These are phyloP conservation scores for Karalla daura DNA, from an alignment of 2,797 vertebrate species.

Conservation along the genomic window DNA sequence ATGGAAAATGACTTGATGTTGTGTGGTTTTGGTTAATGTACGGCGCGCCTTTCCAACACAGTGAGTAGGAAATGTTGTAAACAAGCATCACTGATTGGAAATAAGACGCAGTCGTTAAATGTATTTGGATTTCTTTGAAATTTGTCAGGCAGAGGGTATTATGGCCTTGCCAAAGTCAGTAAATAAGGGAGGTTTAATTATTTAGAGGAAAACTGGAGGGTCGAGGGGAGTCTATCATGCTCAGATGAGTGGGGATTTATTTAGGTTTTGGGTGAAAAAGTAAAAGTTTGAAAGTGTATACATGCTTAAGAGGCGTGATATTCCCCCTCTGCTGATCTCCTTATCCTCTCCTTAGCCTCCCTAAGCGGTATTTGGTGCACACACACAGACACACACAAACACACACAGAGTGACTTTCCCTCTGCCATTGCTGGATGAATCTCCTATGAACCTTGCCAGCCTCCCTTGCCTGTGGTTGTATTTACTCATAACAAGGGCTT, in stretches of 20 bases:
- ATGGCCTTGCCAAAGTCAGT: constrained; percentile 24
- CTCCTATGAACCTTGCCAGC: constrained; percentile 78
- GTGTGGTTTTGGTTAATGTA: constrained; percentile 58
- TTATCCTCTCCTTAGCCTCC: constrained; percentile 82
- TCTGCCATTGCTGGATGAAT: constrained; percentile 72
- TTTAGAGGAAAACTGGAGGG: constrained; percentile 30
- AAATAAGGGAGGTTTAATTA: constrained; percentile 42
- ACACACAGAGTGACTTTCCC: constrained; percentile 43
- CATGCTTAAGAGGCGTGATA: constrained; percentile 83
- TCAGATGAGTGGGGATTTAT: constrained; percentile 76
- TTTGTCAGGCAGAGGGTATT: constrained; percentile 20
- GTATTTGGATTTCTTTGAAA: constrained; percentile 57
- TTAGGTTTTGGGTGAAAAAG: constrained; percentile 73
- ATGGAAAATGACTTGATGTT: constrained; percentile 56
- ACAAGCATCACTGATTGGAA: constrained; percentile 60
- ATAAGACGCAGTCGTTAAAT: constrained; percentile 50
- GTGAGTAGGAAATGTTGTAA: constrained; percentile 52
- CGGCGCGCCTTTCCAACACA: constrained; percentile 37
- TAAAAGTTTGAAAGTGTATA: constrained; percentile 81
- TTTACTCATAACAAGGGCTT: constrained; percentile 88
- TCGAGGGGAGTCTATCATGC: constrained; percentile 61
- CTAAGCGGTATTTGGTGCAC: constrained; percentile 68
- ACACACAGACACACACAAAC: not conserved
- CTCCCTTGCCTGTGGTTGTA: constrained; percentile 78
- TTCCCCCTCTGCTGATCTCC: constrained; percentile 80